Percentiles rank a stretch among this genome's conserved stretches.
phyloP scores from a whole-genome alignment of 2,888 invertebrate genomes.

The Lepetodrilus schrolli region DNA sequence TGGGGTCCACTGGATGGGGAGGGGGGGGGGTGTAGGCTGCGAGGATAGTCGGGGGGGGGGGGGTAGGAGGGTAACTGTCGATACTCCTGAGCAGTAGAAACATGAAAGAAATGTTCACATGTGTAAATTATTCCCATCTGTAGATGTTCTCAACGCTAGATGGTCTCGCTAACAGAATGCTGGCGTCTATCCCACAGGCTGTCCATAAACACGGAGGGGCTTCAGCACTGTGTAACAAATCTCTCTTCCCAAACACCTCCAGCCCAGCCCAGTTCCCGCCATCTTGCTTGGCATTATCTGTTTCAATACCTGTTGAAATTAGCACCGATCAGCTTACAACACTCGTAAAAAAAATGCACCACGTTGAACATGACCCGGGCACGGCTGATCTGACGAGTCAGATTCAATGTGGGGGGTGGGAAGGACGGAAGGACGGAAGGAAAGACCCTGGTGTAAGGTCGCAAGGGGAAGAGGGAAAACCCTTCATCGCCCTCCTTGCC shows the following conservation, averaged over 20 bases:
- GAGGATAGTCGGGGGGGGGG: background rate
- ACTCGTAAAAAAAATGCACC: background rate
- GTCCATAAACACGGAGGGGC: background rate
- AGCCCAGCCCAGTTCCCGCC: background rate
- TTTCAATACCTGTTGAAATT: conserved; percentile 15
- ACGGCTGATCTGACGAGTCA: background rate
- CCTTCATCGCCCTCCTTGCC: too few species aligned
- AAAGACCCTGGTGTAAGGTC: too few species aligned
- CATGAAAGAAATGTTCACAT: conserved; percentile 18
- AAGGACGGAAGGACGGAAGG: too few species aligned
- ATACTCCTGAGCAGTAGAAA: conserved; percentile 12
- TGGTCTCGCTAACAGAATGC: background rate
- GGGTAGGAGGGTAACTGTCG: background rate
- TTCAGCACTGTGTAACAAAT: background rate
- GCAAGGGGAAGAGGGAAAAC: too few species aligned
- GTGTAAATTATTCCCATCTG: conserved; percentile 16
- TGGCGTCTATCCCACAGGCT: background rate
- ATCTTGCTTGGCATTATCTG: background rate
- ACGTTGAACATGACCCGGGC: background rate
- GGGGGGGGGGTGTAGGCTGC: background rate
- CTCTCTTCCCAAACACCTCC: background rate
- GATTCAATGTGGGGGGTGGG: background rate
- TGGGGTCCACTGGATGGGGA: background rate
- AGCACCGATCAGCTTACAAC: background rate
- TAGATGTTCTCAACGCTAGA: background rate